phyloP scores from a whole-genome alignment of 2,888 invertebrate genomes.

The Oxyteleia sp. region DNA sequence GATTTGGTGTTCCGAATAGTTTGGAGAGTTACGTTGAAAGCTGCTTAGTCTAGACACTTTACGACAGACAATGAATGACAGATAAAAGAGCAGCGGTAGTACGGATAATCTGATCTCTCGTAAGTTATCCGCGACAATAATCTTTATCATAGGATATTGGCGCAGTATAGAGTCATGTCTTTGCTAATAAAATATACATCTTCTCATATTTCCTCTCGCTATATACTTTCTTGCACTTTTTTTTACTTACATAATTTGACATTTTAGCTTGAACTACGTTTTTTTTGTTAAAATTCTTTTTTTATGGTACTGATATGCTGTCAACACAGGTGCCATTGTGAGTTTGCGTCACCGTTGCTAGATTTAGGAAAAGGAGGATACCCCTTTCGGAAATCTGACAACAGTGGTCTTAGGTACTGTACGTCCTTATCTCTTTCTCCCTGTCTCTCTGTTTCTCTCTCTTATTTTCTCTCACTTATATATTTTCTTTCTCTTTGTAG shows the following conservation, averaged over 20 bases:
- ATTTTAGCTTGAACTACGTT: slow-evolving; percentile 70
- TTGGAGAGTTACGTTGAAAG: slow-evolving; percentile 77
- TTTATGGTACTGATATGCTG: slow-evolving; percentile 72
- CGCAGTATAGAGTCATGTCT: slow-evolving; percentile 70
- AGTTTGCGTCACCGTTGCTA: slow-evolving; percentile 25
- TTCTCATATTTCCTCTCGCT: slow-evolving; percentile 64
- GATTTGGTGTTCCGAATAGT: slow-evolving; percentile 44
- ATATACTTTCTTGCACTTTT: slow-evolving; percentile 72
- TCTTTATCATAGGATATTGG: slow-evolving; percentile 74
- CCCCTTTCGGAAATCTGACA: slow-evolving; percentile 5
- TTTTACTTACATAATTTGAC: slow-evolving; percentile 73
- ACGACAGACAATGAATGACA: slow-evolving; percentile 79
- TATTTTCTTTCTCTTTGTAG: slow-evolving; percentile 41
- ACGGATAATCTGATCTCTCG: slow-evolving; percentile 80
- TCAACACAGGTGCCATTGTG: slow-evolving; percentile 67
- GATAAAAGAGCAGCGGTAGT: slow-evolving; percentile 81
- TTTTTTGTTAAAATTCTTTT: slow-evolving; percentile 53
- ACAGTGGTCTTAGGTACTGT: slow-evolving; percentile 49
- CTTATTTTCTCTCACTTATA: slow-evolving; percentile 4
- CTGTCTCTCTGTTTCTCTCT: slow-evolving; percentile 1
- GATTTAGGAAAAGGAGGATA: background rate
- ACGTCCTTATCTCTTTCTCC: slow-evolving; percentile 52
- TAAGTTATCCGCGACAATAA: slow-evolving; percentile 80
- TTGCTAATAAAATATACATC: slow-evolving; percentile 74
- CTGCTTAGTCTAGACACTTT: slow-evolving; percentile 80